Base-by-base conservation (phyloP, 2,113 vertebrate genomes). In the Plectropomus leopardus region DNA sequence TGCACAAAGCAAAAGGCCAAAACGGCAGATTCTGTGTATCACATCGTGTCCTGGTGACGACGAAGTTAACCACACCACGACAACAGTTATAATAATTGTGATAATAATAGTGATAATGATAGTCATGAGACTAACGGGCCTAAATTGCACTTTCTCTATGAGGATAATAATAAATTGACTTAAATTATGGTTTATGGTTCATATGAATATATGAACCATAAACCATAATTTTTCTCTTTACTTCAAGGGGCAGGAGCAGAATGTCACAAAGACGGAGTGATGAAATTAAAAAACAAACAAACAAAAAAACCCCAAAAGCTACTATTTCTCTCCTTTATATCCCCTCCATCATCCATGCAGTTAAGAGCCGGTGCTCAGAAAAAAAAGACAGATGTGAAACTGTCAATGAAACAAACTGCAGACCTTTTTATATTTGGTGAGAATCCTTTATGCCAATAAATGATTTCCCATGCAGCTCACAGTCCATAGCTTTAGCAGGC, bases 391-490 rank as follows among this genome's bases (percentile, higher is more conserved):
- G 36, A 40, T 40, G 36, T 40, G 10, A 10, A 40, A 40, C 36
- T 40, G 8, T 40, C 36, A 54, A 24, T 65, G 74, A 76, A 71
- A 84, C 67, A 72, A 54, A 82, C 19, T 26, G 48, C 74, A 64
- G 67, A 50, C 60, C 61, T 86, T 83, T 23, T 24, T 60, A 34
- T 75, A 74, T 84, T 78, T 65, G 57, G 58, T 40, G 65, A 63
- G 48, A 69, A 77, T 89, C 72, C 59, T 82, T 21, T 7, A 70
- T 74, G 85, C 69, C 89, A 82, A 74, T 86, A 89, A 91, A 87
- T 76, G 45, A 87, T 83, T 86, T 83, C 68, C 80, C 76, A 59
- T 63, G 86, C 76, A 75, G 76, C 82, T 83, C 19, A 26, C 32
- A 69, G 80, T 67, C 71, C 70, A 10, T 19, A 78, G 72, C 80